phyloP scores from a whole-genome alignment of 2,797 vertebrate genomes.

The Poeciliopsis turneri region DNA sequence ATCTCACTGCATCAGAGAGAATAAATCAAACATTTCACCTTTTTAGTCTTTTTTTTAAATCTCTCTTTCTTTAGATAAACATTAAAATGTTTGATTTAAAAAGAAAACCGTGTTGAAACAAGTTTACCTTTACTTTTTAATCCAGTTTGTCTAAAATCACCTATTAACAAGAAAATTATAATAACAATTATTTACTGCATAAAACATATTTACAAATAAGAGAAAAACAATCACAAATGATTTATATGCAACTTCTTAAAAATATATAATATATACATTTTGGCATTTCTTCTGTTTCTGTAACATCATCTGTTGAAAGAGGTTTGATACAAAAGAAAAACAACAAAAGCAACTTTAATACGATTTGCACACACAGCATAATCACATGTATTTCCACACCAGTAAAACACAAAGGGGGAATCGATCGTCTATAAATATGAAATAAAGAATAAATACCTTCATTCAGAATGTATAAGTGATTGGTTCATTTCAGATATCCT shows the following conservation, averaged over 20 bases:
- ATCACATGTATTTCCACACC: slow-evolving; percentile 2
- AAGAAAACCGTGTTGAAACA: neutral
- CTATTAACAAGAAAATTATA: neutral
- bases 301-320: slow-evolving; percentile 6
- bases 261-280: slow-evolving; percentile 11
- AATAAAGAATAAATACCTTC: slow-evolving; percentile 1
- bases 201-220: neutral
- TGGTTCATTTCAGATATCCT: neutral
- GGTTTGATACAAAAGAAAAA: slow-evolving; percentile 1
- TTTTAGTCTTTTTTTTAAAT: neutral
- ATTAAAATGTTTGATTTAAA: slow-evolving; percentile 7
- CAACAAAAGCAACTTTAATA: slow-evolving; percentile 25
- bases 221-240: neutral
- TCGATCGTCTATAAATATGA: neutral
- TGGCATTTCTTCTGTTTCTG: neutral
- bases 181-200: neutral
- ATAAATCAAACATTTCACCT: neutral
- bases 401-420: neutral
- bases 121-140: neutral
- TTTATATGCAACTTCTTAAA: neutral
- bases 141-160: neutral
- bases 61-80: slow-evolving; percentile 1
- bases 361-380: slow-evolving; percentile 24
- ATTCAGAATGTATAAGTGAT: neutral
- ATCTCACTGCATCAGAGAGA: neutral